These are phyloP conservation scores for Naja naja DNA, from an alignment of 2,113 vertebrate genomes.

Conservation along the genomic window DNA sequence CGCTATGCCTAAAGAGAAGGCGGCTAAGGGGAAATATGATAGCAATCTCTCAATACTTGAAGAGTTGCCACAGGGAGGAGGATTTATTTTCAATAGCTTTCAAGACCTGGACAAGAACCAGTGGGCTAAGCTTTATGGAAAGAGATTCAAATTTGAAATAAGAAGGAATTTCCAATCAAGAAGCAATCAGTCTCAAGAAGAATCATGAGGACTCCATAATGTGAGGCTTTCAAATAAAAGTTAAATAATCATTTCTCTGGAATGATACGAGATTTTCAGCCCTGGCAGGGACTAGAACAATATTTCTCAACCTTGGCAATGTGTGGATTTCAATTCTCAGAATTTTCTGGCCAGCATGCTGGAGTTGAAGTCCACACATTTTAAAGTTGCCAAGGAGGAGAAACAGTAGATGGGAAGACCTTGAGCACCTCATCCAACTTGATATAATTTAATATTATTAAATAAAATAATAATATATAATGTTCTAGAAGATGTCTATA, in stretches of 20 bases:
- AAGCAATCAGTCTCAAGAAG: neutral
- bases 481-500: neutral
- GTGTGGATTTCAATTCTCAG: neutral
- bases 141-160: neutral
- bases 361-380: neutral
- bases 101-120: neutral
- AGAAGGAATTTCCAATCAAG: neutral
- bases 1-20: neutral
- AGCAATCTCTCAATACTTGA: neutral
- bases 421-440: neutral
- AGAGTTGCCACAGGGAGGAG: neutral
- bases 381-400: neutral
- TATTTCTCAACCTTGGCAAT: neutral
- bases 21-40: neutral
- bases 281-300: neutral
- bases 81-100: neutral
- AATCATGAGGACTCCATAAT: neutral
- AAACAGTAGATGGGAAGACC: neutral
- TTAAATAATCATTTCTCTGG: neutral
- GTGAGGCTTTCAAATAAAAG: neutral
- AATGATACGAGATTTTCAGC: neutral
- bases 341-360: neutral
- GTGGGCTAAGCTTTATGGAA: neutral
- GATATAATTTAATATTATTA: too few relatives aligned
- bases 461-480: too few relatives aligned